Base-by-base conservation (phyloP, 1,140 invertebrate species). In the Drosophila gunungcola region DNA sequence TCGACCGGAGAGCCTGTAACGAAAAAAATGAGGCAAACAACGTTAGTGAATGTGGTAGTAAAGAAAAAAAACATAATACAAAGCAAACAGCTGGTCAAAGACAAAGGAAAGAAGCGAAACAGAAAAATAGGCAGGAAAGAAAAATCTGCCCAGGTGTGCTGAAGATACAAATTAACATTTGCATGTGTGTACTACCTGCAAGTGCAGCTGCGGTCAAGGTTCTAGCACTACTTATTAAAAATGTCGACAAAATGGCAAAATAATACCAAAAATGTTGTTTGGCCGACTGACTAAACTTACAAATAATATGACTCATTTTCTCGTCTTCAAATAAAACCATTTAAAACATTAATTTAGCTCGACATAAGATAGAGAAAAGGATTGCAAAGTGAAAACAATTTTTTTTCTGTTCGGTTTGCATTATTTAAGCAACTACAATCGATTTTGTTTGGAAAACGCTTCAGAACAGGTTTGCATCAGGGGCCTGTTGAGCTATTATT, bases 1-100 rank as follows among this genome's bases (percentile, higher is more conserved):
- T 83, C 48, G 58, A 83, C 58, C 82, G 67, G 57, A 70, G 54
- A 79, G 79, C 72, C 83, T 86, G 70, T 11, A 79, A 88, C 55
- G 9, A 51, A 16, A 52, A 52, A 41, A 39, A 32, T 4, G 45
- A 64, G 60, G 38, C 16, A 6, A 10, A 52, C 3, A 34, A 16
- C 34, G 5, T n/a, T 68, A 65, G 60, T 21, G 9, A 60, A 60
- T 21, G 60, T 68, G 38, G 25, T 38, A 34, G 42, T 29, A 4
- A 49, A 36, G 12, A 34, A 13, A 27, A 41, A 39, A 60, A 10
- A 27, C 34, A 63, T 12, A 32, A 27, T 21, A 6, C 27, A 13
- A 27, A 34, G 63, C 34, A 38, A 52, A 65, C 64, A 68, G 61
- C 64, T 68, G 64, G 32, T 6, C 58, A 51, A 29, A 21, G 46